These are phyloP conservation scores for Limenitis camilla DNA, from an alignment of 2,888 invertebrate genomes.

Conservation along the genomic window DNA sequence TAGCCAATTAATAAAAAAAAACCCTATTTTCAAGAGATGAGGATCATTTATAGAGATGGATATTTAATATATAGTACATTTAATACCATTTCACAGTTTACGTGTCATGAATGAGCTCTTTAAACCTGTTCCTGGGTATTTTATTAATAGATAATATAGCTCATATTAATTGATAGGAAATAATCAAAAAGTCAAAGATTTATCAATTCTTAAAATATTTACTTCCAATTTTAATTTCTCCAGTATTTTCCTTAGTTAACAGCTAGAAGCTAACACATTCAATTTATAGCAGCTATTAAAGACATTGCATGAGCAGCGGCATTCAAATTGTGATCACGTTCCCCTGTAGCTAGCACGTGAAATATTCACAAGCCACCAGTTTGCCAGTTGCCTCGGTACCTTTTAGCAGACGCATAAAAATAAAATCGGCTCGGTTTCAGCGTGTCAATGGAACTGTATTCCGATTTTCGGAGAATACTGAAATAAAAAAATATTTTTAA, in stretches of 20 bases:
- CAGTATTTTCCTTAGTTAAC: neutral
- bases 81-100: too few species aligned
- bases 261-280: conserved; percentile 36
- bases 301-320: conserved; percentile 46
- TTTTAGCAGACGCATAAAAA: conserved; percentile 51
- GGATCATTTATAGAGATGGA: too few species aligned
- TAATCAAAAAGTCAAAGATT: too few species aligned
- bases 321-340: conserved; percentile 30
- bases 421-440: conserved; percentile 36
- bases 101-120: too few species aligned
- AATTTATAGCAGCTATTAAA: conserved; percentile 61
- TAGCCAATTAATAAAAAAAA: too few species aligned
- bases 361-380: conserved; percentile 43
- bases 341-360: conserved; percentile 34
- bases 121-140: too few species aligned
- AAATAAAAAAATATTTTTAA: too few species aligned
- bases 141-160: too few species aligned
- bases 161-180: too few species aligned
- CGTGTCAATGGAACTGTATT: conserved; percentile 30
- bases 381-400: conserved; percentile 40
- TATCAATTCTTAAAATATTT: neutral
- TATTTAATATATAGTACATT: too few species aligned
- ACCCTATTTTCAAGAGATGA: too few species aligned
- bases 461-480: neutral
- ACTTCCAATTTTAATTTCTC: conserved; percentile 5